Base-by-base conservation (phyloP, 2,888 invertebrate genomes). In the Drosophila sordidula region DNA sequence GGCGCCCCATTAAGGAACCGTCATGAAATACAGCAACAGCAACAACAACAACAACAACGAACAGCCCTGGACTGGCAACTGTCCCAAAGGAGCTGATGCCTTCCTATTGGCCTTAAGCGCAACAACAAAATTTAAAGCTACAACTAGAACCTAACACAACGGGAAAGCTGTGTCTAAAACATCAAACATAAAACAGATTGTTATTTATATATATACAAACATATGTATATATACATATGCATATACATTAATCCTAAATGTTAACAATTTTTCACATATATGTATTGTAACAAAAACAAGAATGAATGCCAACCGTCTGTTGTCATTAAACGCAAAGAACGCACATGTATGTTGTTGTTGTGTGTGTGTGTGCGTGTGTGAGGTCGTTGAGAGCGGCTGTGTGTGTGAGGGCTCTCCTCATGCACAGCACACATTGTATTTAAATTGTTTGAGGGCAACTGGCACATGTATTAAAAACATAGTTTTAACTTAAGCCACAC, bases 41-140 rank as follows among this genome's bases (percentile, higher is more conserved):
- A 14, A 6, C 51, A 47, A 11, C 45, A 58, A 25, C 39, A 51
- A 47, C 8, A 46, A 36, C 52, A 56, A 36, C 36, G 36, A 57
- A 36, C 12, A 46, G 45, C 44, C 14, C 9, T 49, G 34, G 18
- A 25, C 29, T 12, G 44, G 22, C 32, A 32, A 56, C 41, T 38
- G 14, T 14, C 42, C 42, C 12, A 9, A 36, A 32, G 44, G 32
- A 42, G 6, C 56, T 50, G 71, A 67, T 67, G 62, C 79, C 76
- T 76, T 64, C 46, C 56, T 41, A 62, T 58, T 69, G 61, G 80
- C 59, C 69, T 72, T 72, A 79, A 55, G 64, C 59, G 54, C 51
- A 69, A 57, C 45, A 70, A 62, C 16, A 57, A 63, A 50, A 47
- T 62, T 62, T 41, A 51, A 61, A 51, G 29, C 36, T 41, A 44